These are phyloP conservation scores for Pardalotus punctatus DNA, from an alignment of 2,113 vertebrate species.

Conservation along the genomic window DNA sequence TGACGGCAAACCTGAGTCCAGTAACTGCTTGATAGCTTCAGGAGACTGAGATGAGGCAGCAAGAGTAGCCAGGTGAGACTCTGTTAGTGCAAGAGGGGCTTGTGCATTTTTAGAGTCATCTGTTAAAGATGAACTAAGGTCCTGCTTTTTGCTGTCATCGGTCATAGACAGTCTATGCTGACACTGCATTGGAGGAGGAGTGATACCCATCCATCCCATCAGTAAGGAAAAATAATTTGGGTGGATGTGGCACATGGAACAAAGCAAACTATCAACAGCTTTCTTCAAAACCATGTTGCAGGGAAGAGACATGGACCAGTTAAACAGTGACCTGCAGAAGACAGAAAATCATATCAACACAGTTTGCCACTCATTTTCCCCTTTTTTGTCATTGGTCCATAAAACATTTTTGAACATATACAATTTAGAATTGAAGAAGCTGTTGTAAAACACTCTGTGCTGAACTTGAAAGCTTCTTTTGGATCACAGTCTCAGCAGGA, in stretches of 20 bases:
- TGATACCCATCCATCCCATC: slow-evolving; percentile 98
- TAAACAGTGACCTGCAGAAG: slow-evolving; percentile 85
- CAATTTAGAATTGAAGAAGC: not conserved
- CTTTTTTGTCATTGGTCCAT: not conserved
- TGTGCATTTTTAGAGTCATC: slow-evolving; percentile 95
- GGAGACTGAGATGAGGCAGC: slow-evolving; percentile 95
- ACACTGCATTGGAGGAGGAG: slow-evolving; percentile 83
- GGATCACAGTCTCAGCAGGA: not conserved
- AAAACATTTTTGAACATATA: not conserved
- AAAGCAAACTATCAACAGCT: slow-evolving; percentile 96
- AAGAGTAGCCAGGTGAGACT: slow-evolving; percentile 91
- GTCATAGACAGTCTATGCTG: slow-evolving; percentile 94
- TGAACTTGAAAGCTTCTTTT: not conserved
- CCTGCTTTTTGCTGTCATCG: slow-evolving; percentile 96
- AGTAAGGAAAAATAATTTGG: slow-evolving; percentile 95
- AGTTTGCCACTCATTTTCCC: not conserved
- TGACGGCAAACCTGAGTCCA: slow-evolving; percentile 94
- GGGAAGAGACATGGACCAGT: slow-evolving; percentile 97
- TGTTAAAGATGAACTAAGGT: slow-evolving; percentile 85
- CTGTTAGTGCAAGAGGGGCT: slow-evolving; percentile 85
- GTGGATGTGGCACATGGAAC: slow-evolving; percentile 97
- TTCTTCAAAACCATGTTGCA: slow-evolving; percentile 97
- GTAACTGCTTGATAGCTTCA: slow-evolving; percentile 92
- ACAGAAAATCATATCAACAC: not conserved
- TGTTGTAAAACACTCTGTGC: not conserved